Conservation (phyloP, 2,113 vertebrate species). For the Rhodinocichla rosea region DNA sequence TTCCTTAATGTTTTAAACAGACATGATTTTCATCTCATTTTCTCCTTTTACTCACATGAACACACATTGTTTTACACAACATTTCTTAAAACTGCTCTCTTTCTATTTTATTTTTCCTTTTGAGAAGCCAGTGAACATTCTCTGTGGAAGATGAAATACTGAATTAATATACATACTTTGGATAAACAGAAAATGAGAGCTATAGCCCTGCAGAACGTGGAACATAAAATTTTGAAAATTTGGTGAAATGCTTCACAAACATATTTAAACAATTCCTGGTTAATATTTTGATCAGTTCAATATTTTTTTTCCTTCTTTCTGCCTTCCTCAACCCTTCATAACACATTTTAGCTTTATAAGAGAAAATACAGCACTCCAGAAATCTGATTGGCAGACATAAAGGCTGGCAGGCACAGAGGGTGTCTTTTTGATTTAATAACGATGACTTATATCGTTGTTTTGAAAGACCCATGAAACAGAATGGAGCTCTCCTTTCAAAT, state of each 20-base stretch:
- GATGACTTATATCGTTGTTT: background rate
- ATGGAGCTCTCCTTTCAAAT: conserved; percentile 2
- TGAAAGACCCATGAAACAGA: conserved; percentile 24
- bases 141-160: background rate
- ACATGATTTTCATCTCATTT: background rate
- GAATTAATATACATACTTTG: background rate
- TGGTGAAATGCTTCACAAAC: background rate
- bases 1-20: background rate
- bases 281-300: background rate
- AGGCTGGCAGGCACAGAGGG: conserved; percentile 6
- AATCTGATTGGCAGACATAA: conserved; percentile 23
- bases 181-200: background rate
- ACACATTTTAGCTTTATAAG: background rate
- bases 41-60: background rate
- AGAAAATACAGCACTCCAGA: background rate
- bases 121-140: background rate
- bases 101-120: background rate
- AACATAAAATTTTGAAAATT: background rate
- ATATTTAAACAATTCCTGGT: background rate
- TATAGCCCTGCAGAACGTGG: background rate
- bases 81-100: background rate
- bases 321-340: background rate
- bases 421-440: conserved; percentile 41
- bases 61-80: background rate
- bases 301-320: background rate